Evolutionary conservation across 1,140 invertebrate species (phyloP).

Genomic region (Pararge aegeria): DNA sequence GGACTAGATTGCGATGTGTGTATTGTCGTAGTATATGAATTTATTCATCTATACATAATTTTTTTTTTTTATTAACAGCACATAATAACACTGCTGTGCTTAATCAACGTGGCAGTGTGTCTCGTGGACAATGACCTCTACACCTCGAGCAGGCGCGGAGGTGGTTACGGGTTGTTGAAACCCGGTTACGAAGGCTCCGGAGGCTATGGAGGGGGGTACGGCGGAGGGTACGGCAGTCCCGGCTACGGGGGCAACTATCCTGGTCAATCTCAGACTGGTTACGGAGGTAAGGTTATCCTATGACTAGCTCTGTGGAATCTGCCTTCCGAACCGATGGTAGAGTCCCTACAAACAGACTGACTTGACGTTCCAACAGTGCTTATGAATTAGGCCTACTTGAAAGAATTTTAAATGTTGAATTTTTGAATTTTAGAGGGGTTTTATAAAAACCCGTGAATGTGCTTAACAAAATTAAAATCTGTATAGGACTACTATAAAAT

Average conservation of each 20-base stretch:
- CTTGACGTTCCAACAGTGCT: no score
- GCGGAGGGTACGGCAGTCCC: slow-evolving; percentile 6
- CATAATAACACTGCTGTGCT: slow-evolving; percentile 43
- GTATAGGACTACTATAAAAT: no score
- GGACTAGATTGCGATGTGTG: no score
- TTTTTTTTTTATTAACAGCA: slow-evolving; percentile 43
- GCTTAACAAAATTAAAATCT: no score
- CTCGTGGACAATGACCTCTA: not conserved
- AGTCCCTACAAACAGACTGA: no score
- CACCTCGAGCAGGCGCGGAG: slow-evolving; percentile 21
- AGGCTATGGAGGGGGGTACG: slow-evolving; percentile 15
- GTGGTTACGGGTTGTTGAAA: slow-evolving; percentile 57
- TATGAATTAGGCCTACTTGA: no score
- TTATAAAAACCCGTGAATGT: no score
- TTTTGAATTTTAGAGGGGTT: no score
- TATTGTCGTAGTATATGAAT: not conserved
- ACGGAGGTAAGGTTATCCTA: slow-evolving; percentile 21
- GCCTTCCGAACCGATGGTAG: no score
- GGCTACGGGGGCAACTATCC: slow-evolving; percentile 15
- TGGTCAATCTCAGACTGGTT: slow-evolving; percentile 17
- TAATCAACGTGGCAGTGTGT: slow-evolving; percentile 34
- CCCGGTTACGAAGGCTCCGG: slow-evolving; percentile 48
- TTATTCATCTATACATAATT: not conserved
- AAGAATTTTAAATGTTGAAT: no score
- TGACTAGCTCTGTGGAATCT: not conserved